These are phyloP conservation scores for Halictus rubicundus DNA, from an alignment of 1,140 invertebrate genomes.

Conservation along the genomic window DNA sequence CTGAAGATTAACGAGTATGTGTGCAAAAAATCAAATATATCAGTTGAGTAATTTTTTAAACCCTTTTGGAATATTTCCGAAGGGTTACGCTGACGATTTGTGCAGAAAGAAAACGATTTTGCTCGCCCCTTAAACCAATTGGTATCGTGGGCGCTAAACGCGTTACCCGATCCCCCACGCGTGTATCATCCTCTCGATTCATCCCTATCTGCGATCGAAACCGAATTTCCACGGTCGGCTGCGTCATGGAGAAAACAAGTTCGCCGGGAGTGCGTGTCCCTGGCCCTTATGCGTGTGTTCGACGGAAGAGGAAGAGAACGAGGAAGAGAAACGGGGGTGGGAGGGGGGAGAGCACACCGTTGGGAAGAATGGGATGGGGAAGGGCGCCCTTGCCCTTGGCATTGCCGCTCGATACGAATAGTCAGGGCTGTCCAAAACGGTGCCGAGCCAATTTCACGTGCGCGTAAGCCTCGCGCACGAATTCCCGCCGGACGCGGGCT, in stretches of 20 bases:
- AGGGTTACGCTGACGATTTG: no score
- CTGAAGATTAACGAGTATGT: no score
- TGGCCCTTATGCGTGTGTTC: conserved; percentile 23
- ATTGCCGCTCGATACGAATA: conserved; percentile 81
- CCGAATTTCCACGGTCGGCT: conserved; percentile 26
- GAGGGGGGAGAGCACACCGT: conserved; percentile 47
- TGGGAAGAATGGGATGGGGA: conserved; percentile 63
- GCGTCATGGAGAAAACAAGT: neutral
- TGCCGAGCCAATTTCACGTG: conserved; percentile 69
- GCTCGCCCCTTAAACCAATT: neutral
- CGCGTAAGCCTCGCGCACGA: conserved; percentile 55
- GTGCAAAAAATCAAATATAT: no score
- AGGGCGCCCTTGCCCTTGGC: conserved; percentile 81
- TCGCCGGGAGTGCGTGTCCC: conserved; percentile 6
- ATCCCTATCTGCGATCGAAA: neutral
- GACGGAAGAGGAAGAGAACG: conserved; percentile 72
- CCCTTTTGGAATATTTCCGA: no score
- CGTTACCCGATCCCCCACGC: neutral
- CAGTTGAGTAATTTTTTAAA: no score
- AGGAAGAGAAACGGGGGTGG: conserved; percentile 66
- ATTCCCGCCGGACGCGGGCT: conserved; percentile 38
- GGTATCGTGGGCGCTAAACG: neutral
- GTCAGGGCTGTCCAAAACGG: conserved; percentile 78
- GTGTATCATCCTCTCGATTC: neutral
- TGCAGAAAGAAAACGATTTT: no score